Evolutionary conservation across 2,113 vertebrate genomes (phyloP).

Genomic region (Girardinichthys multiradiatus): DNA sequence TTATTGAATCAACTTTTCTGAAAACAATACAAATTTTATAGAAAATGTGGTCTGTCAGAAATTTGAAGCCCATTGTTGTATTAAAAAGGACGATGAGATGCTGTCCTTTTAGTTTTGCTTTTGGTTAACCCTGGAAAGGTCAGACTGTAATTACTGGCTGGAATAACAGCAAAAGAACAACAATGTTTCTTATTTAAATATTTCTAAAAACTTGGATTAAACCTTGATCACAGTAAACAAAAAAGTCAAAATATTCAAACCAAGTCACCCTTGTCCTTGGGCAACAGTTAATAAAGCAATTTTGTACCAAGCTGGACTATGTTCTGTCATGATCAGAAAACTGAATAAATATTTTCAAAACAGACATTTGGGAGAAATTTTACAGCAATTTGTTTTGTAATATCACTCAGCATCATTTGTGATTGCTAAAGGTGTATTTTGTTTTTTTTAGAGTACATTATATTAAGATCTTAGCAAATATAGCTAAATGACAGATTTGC

Average conservation of each 20-base stretch:
- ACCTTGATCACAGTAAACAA: not conserved
- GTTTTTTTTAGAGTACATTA: too few relatives aligned
- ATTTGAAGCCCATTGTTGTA: not conserved
- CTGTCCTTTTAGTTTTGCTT: not conserved
- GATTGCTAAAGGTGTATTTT: too few relatives aligned
- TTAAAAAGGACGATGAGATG: not conserved
- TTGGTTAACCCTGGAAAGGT: constrained; percentile 2
- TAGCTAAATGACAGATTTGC: too few relatives aligned
- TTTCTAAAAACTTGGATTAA: not conserved
- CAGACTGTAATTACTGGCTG: not conserved
- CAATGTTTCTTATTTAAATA: not conserved
- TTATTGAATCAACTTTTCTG: not conserved
- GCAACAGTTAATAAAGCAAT: not conserved
- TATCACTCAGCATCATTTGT: too few relatives aligned
- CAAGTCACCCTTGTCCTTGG: not conserved
- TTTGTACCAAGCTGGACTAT: not conserved
- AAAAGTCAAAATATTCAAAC: not conserved
- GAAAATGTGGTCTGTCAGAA: not conserved
- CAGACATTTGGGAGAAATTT: not conserved
- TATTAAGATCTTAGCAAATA: too few relatives aligned
- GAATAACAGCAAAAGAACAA: not conserved
- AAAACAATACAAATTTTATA: not conserved
- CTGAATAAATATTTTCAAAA: not conserved
- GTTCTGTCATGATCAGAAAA: not conserved
- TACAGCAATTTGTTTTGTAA: too few relatives aligned